A percentile compares a stretch with the other conserved stretches of the same genome.
Evolutionary conservation across 2,797 vertebrate genomes (phyloP).

Genomic region (Sandelia bainsii): DNA sequence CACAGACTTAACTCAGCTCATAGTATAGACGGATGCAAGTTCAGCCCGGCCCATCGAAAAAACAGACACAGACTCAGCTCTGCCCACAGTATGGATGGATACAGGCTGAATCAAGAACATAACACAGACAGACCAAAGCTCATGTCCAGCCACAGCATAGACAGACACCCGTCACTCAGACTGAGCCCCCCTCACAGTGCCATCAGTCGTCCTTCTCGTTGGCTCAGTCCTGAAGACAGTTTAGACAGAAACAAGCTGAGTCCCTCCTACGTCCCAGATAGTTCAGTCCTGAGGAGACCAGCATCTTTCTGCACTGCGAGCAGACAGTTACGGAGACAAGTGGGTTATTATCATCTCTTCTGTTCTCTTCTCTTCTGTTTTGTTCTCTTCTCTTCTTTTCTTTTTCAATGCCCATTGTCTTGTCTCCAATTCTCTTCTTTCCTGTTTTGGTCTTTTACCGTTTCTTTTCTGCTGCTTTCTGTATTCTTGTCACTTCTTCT

Average conservation of each 20-base stretch:
- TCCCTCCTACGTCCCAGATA: slow-evolving; percentile 76
- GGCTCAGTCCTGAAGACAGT: slow-evolving; percentile 73
- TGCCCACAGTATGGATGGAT: slow-evolving; percentile 65
- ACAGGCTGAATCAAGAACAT: slow-evolving; percentile 58
- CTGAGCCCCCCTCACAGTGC: slow-evolving; percentile 60
- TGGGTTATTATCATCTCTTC: slow-evolving; percentile 54
- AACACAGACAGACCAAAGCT: slow-evolving; percentile 59
- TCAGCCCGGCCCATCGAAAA: slow-evolving; percentile 65
- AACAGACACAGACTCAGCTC: slow-evolving; percentile 72
- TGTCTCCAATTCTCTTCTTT: not conserved
- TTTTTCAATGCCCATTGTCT: not conserved
- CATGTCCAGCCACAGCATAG: slow-evolving; percentile 72
- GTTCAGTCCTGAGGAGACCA: slow-evolving; percentile 54
- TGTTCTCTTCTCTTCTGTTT: not conserved
- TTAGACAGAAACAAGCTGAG: slow-evolving; percentile 75
- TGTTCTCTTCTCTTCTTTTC: not conserved
- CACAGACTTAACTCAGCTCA: slow-evolving; percentile 74
- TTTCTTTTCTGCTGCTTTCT: not conserved
- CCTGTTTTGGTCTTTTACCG: not conserved
- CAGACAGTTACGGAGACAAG: slow-evolving; percentile 90
- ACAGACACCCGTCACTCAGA: slow-evolving; percentile 70
- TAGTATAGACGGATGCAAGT: slow-evolving; percentile 75
- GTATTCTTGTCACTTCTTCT: not conserved
- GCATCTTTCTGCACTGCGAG: slow-evolving; percentile 72
- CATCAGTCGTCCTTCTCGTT: slow-evolving; percentile 65